These are phyloP conservation scores for Tenthredo notha DNA, from an alignment of 2,888 invertebrate species.

Conservation along the genomic window DNA sequence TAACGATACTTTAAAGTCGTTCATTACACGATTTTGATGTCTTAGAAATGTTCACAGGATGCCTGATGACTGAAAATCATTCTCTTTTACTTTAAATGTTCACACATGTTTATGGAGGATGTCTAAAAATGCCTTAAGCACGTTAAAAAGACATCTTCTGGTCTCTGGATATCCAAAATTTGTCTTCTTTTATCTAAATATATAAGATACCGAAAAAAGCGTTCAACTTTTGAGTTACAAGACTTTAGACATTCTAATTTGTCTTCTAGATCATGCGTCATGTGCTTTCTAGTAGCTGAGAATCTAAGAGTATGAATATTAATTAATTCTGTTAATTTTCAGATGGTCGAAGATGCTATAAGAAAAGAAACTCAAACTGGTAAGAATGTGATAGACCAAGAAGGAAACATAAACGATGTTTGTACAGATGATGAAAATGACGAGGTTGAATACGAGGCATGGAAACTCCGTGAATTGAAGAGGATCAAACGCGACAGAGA, in stretches of 20 bases:
- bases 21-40: no score
- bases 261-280: background rate
- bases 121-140: background rate
- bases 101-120: background rate
- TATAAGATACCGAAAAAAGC: background rate
- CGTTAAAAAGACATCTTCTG: background rate
- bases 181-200: background rate
- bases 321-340: conserved; percentile 53
- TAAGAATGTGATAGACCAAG: conserved; percentile 82
- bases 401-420: conserved; percentile 90
- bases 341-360: conserved; percentile 93
- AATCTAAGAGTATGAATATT: background rate
- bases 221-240: background rate
- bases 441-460: conserved; percentile 97
- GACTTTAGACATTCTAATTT: background rate
- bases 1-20: no score
- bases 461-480: conserved; percentile 98
- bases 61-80: background rate
- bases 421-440: conserved; percentile 98
- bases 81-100: background rate
- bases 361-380: conserved; percentile 86
- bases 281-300: background rate
- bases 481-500: conserved; percentile 98
- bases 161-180: background rate
- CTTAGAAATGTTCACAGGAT: no score